These are phyloP conservation scores for Hoplostethus atlanticus DNA, from an alignment of 2,797 vertebrate genomes.

Conservation along the genomic window DNA sequence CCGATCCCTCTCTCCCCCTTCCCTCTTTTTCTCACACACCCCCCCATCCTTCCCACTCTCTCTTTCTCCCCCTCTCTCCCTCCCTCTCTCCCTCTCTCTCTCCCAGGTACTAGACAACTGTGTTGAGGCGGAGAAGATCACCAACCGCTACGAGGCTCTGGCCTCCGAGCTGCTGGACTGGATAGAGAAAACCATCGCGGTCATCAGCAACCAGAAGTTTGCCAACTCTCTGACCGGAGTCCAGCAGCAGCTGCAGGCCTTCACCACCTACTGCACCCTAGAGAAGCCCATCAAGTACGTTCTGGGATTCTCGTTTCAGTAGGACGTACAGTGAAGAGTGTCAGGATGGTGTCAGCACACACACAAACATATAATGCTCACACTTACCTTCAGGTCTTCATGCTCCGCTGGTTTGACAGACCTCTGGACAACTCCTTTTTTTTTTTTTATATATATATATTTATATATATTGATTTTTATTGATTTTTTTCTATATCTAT, in stretches of 20 bases:
- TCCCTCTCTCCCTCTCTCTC: background rate
- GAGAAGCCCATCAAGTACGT: conserved; percentile 95
- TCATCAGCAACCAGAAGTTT: conserved; percentile 96
- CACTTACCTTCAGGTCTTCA: too few relatives aligned
- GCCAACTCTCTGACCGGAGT: conserved; percentile 94
- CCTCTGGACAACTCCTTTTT: too few relatives aligned
- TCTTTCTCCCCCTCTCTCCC: background rate
- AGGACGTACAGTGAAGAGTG: too few relatives aligned
- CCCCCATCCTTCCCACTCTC: background rate
- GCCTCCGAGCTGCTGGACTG: conserved; percentile 92
- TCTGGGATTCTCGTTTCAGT: too few relatives aligned
- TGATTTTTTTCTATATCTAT: too few relatives aligned
- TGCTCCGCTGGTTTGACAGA: too few relatives aligned
- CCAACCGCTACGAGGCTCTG: conserved; percentile 89
- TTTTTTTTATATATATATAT: too few relatives aligned
- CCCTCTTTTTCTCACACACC: background rate
- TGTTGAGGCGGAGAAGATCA: conserved; percentile 90
- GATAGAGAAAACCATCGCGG: conserved; percentile 91
- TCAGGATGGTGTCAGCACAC: too few relatives aligned
- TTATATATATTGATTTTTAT: too few relatives aligned
- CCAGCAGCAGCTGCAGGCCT: conserved; percentile 96
- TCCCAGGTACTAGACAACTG: conserved; percentile 93
- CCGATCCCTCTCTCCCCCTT: too few relatives aligned
- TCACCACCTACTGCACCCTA: conserved; percentile 95
- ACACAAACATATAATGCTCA: too few relatives aligned